Conservation (phyloP, 2,797 vertebrate genomes). For the Sebastiscus tertius region DNA sequence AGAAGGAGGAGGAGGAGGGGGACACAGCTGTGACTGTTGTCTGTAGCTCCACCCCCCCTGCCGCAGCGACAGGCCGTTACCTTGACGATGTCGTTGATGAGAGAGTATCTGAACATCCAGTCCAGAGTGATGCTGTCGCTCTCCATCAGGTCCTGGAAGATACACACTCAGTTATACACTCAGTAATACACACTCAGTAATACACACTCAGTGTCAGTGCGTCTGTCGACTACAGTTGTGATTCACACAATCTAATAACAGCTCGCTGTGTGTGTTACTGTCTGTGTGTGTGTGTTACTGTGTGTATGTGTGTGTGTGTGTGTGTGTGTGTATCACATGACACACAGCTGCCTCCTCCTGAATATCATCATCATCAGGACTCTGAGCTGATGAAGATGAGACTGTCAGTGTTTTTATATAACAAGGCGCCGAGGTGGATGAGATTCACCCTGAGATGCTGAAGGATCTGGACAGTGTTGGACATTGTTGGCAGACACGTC, state of each 20-base stretch:
- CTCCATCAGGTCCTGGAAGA: conserved; percentile 90
- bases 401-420: too few relatives aligned
- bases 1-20: neutral
- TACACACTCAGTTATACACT: neutral
- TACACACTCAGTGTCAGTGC: neutral
- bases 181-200: neutral
- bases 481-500: too few relatives aligned
- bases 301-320: neutral
- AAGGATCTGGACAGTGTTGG: too few relatives aligned
- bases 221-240: too few relatives aligned
- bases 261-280: neutral
- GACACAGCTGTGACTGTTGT: neutral
- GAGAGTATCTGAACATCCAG: conserved; percentile 97
- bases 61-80: conserved; percentile 61
- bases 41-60: neutral
- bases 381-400: too few relatives aligned
- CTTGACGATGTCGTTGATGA: conserved; percentile 94
- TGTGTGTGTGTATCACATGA: neutral
- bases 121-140: conserved; percentile 95
- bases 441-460: too few relatives aligned
- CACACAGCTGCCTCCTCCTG: neutral
- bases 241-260: too few relatives aligned
- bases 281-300: neutral
- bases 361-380: neutral
- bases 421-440: too few relatives aligned